phyloP scores from a whole-genome alignment of 30 jellyfish, hydroid and myxozoan genomes.

The Cassiopea xamachana region DNA sequence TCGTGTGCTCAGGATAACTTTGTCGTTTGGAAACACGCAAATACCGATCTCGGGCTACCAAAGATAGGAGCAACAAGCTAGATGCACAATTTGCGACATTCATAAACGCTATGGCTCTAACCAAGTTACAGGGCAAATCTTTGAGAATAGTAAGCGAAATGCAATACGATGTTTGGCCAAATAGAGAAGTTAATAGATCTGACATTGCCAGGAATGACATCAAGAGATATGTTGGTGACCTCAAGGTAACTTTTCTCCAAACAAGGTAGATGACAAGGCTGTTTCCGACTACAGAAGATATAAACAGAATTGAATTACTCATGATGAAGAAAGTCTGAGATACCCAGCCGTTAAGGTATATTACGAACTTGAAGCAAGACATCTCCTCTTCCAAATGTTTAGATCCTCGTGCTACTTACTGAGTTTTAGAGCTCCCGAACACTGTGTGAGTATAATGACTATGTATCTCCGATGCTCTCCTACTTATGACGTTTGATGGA shows the following conservation, averaged over 20 bases:
- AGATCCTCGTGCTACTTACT: not conserved
- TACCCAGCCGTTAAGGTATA: not conserved
- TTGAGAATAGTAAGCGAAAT: constrained; percentile 24
- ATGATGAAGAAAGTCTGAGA: not conserved
- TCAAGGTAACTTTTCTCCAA: constrained; percentile 9
- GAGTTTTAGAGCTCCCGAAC: not conserved
- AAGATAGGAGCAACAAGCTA: constrained; percentile 55
- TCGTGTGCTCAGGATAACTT: constrained; percentile 7
- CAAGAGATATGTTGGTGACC: constrained; percentile 46
- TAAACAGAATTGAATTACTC: not conserved
- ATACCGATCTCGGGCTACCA: constrained; percentile 62
- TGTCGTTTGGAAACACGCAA: constrained; percentile 42
- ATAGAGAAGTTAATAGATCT: constrained; percentile 56
- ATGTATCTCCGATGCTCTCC: no score
- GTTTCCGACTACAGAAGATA: constrained; percentile 43
- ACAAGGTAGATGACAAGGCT: constrained; percentile 55
- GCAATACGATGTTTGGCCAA: constrained; percentile 61
- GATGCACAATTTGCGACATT: constrained; percentile 58
- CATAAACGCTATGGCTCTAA: constrained; percentile 45
- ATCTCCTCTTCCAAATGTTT: not conserved
- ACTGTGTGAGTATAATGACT: no score
- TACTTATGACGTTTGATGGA: no score
- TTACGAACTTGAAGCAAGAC: constrained; percentile 40
- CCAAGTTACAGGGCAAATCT: constrained; percentile 23
- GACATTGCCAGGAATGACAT: constrained; percentile 60